These are phyloP conservation scores for Crossoptilon crossoptilon DNA, from an alignment of 2,797 vertebrate genomes.

Conservation along the genomic window DNA sequence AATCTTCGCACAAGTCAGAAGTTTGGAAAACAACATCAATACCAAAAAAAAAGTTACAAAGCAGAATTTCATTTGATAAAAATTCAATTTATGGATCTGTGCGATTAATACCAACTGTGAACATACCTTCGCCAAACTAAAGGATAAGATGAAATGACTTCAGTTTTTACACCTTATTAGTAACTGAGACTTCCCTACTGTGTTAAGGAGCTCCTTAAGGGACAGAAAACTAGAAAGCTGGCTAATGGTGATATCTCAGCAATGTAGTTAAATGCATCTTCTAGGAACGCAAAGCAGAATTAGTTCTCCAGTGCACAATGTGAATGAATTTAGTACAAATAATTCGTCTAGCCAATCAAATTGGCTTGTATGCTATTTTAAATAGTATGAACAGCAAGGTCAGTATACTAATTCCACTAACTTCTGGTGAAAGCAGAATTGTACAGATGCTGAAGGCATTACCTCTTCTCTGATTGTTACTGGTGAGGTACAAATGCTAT, in stretches of 20 bases:
- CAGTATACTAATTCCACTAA: not conserved
- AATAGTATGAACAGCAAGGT: not conserved
- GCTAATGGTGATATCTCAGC: not conserved
- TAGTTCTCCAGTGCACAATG: not conserved
- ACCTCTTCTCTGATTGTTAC: not conserved
- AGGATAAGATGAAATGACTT: not conserved
- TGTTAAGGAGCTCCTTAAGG: not conserved
- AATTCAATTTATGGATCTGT: not conserved
- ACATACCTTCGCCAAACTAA: not conserved
- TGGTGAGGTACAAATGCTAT: not conserved
- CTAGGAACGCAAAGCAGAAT: not conserved
- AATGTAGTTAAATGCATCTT: not conserved
- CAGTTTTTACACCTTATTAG: not conserved
- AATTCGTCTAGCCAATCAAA: slow-evolving; percentile 5
- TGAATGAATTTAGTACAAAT: not conserved
- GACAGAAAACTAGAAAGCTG: not conserved
- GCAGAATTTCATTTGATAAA: not conserved
- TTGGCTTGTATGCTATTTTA: not conserved
- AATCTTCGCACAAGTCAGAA: not conserved
- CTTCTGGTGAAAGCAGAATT: not conserved
- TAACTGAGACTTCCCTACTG: not conserved
- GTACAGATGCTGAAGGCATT: not conserved
- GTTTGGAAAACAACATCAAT: not conserved
- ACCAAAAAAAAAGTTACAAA: not conserved
- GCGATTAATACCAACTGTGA: not conserved